Percentiles rank a stretch among this genome's conserved stretches.
Conservation (phyloP, 2,797 vertebrate species). For the Chiropotes sagulatus region DNA sequence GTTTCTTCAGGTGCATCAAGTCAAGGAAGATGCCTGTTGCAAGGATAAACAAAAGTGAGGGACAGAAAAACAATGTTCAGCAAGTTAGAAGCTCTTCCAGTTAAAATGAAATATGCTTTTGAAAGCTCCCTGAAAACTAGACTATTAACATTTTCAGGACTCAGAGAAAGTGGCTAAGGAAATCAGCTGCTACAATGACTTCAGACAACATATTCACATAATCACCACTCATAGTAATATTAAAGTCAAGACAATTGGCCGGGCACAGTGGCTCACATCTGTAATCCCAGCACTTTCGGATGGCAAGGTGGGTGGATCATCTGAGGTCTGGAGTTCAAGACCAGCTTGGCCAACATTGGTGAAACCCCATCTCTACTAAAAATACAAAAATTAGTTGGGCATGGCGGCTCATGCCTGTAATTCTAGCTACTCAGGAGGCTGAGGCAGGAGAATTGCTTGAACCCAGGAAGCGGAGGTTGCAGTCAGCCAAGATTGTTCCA, state of each 20-base stretch:
- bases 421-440: no score
- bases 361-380: no score
- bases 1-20: constrained; percentile 94
- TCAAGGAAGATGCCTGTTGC: constrained; percentile 93
- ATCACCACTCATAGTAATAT: neutral
- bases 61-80: neutral
- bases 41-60: constrained; percentile 27
- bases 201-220: neutral
- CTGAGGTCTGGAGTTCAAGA: no score
- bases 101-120: neutral
- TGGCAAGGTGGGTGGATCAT: no score
- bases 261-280: no score
- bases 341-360: no score
- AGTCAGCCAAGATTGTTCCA: no score
- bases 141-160: neutral
- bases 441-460: no score
- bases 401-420: no score
- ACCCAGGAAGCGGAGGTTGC: no score
- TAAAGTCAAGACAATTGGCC: neutral
- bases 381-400: no score
- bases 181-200: neutral
- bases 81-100: neutral
- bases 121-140: neutral
- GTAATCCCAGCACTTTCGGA: no score
- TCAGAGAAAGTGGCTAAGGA: neutral